Evolutionary conservation across 2,888 invertebrate genomes (phyloP).

Genomic region (Petrophora chlorosata): DNA sequence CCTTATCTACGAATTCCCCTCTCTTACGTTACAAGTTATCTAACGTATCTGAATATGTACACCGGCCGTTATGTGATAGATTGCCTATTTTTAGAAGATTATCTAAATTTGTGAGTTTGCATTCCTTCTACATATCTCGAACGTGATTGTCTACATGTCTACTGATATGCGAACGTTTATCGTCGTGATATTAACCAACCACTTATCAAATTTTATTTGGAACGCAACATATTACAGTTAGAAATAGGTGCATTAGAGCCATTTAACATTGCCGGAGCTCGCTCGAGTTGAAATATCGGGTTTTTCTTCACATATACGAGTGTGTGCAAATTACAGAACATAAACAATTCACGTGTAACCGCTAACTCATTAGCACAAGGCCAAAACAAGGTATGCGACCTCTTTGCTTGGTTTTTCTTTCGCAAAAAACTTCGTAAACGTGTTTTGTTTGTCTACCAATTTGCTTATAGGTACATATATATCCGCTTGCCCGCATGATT

Average conservation of each 20-base stretch:
- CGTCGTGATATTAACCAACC: constrained; percentile 38
- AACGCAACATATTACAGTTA: constrained; percentile 37
- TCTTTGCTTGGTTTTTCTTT: constrained; percentile 66
- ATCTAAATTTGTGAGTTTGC: constrained; percentile 45
- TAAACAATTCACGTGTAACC: constrained; percentile 67
- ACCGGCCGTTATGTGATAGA: constrained; percentile 62
- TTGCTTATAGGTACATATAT: constrained; percentile 48
- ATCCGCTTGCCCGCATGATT: constrained; percentile 57
- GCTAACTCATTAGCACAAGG: constrained; percentile 78
- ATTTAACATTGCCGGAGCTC: constrained; percentile 43
- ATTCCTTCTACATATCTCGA: constrained; percentile 42
- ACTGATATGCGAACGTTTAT: constrained; percentile 40
- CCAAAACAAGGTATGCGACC: constrained; percentile 76
- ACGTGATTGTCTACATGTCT: constrained; percentile 45
- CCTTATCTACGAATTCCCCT: constrained; percentile 71
- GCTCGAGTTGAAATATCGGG: constrained; percentile 46
- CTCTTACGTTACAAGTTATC: constrained; percentile 62
- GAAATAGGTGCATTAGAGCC: constrained; percentile 43
- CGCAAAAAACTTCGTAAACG: constrained; percentile 53
- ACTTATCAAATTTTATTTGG: constrained; percentile 48
- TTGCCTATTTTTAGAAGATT: constrained; percentile 64
- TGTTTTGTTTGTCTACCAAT: constrained; percentile 58
- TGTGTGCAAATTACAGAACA: constrained; percentile 65
- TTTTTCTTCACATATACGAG: constrained; percentile 44
- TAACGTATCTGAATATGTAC: constrained; percentile 51